phyloP scores from a whole-genome alignment of 2,797 vertebrate genomes.

The Urophycis tenuis region DNA sequence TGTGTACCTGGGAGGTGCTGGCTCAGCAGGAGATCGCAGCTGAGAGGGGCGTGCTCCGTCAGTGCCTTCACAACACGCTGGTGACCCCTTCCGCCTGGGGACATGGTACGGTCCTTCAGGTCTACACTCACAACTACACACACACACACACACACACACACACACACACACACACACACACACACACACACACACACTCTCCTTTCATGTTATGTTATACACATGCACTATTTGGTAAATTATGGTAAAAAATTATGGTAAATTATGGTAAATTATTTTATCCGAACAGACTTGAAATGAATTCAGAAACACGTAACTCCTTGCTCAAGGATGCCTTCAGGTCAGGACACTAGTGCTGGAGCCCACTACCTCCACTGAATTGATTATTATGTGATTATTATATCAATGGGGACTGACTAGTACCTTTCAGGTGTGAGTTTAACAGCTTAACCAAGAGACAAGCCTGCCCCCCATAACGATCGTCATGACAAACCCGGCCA shows the following conservation, averaged over 20 bases:
- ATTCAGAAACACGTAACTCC: background rate
- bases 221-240: background rate
- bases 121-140: constrained; percentile 79
- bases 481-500: background rate
- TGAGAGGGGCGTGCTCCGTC: constrained; percentile 75
- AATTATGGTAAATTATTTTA: background rate
- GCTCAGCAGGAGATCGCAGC: constrained; percentile 80
- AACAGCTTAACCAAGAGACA: background rate
- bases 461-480: background rate
- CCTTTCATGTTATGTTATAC: too few relatives aligned
- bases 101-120: constrained; percentile 70
- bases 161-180: constrained; percentile 75
- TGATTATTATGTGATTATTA: background rate
- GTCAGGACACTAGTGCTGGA: background rate
- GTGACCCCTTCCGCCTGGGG: constrained; percentile 73
- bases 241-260: too few relatives aligned
- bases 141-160: constrained; percentile 69
- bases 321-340: background rate
- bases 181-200: constrained; percentile 74
- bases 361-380: background rate
- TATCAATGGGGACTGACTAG: background rate
- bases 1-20: constrained; percentile 74
- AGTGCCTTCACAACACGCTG: constrained; percentile 75
- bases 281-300: background rate
- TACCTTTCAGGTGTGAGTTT: background rate